Evolutionary conservation across 2,888 invertebrate species (phyloP), one percentile per base, ranked within the genome.

Genomic region (Phortica okadai): DNA sequence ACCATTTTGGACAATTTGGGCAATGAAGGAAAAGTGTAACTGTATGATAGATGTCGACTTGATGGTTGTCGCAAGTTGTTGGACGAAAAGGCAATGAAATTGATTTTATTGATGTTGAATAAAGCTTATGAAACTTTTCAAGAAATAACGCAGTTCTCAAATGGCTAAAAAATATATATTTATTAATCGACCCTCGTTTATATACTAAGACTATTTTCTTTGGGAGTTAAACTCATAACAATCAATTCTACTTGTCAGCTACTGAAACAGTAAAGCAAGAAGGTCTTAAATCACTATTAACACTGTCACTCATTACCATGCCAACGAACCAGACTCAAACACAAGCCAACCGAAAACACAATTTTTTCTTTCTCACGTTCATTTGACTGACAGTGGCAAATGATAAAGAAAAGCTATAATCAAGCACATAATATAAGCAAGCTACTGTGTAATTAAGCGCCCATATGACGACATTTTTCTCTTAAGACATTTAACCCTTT

Each of bases 381-480:
- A 67, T 67, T 67, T 42, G 11, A 42, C 8, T 33, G 42, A 14
- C 33, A 66, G 50, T 50, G 33, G 33, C 6, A 50, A 50, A 50
- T 14, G 8, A 14, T 14, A 42, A 16, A 42, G 42, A 59, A 16
- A 67, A 16, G 44, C 67, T 44, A n/a, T 44, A 44, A 16, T 44
- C 67, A 42, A 44, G 42, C 33, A 67, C 44, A 50, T 6, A 50
- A 50, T 14, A 2, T 6, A 8, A 14, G 14, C 67, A 79, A 85
- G 81, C 86, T 81, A 82, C 82, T 87, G 62, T 54, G 33, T 76
- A 72, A 66, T 67, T 25, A 50, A 70, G 58, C 42, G 58, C 50
- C 56, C 25, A n/a, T 70, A 73, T 74, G 70, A 72, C 70, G n/a
- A 72, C 70, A 72, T n/a, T 67, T 73, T 79, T 70, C 16, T 59